Conservation (phyloP, 2,113 vertebrate genomes). For the Trichechus manatus region DNA sequence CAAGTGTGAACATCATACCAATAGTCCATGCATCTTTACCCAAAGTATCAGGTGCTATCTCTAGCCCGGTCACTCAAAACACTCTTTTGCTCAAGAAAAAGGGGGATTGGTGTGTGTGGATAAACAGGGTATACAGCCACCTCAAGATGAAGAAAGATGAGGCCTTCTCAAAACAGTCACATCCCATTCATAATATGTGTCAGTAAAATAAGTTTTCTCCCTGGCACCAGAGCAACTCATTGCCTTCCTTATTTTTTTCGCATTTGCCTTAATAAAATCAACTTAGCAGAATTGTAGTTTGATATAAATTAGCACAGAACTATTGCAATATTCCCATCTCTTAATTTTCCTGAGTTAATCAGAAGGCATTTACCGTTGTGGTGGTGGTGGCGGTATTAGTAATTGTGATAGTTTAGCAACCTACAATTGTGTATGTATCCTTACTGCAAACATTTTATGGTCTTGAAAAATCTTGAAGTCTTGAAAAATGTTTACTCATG, state of each 20-base stretch:
- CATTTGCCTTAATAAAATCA: conserved; percentile 14
- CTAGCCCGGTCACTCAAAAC: neutral
- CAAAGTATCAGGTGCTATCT: neutral
- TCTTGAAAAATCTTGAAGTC: neutral
- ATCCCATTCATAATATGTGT: neutral
- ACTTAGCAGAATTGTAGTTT: neutral
- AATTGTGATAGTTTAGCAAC: neutral
- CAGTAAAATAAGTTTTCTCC: neutral
- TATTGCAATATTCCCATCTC: neutral
- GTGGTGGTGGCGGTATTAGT: neutral
- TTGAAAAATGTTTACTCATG: conserved; percentile 26
- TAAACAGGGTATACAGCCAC: neutral
- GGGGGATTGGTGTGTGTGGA: accelerated
- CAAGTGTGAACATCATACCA: neutral
- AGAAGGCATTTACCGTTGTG: neutral
- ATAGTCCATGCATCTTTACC: neutral
- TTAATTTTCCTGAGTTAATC: neutral
- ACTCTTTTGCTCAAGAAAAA: neutral
- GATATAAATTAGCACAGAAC: neutral
- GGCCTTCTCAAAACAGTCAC: neutral
- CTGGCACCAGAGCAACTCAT: neutral
- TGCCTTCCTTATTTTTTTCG: conserved; percentile 9
- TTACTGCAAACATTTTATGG: neutral
- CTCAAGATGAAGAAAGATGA: neutral
- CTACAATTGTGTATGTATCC: neutral